Conservation (phyloP, 2,113 vertebrate species). For the Cacatua alba region DNA sequence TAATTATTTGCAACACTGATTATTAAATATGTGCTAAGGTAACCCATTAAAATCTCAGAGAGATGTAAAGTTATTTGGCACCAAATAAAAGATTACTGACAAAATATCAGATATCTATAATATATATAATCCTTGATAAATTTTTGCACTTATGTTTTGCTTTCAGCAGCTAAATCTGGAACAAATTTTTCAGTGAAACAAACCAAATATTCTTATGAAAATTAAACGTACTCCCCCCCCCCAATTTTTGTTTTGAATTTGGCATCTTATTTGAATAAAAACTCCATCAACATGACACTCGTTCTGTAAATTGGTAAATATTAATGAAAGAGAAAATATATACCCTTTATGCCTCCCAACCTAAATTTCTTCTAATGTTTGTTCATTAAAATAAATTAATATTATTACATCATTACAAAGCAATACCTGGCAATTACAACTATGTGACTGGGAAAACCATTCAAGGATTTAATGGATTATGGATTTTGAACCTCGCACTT, state of each 20-base stretch:
- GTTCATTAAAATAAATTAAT: background rate
- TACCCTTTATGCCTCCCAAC: accelerated
- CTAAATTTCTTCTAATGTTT: background rate
- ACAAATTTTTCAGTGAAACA: background rate
- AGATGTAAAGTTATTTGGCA: background rate
- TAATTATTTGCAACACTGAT: background rate
- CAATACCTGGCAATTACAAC: background rate
- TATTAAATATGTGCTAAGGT: background rate
- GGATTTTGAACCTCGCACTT: background rate
- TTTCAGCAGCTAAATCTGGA: background rate
- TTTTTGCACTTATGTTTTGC: background rate
- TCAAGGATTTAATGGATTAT: background rate
- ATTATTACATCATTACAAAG: background rate
- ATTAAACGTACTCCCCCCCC: background rate
- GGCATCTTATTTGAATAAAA: background rate
- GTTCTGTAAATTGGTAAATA: background rate
- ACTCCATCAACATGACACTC: background rate
- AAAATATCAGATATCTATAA: background rate
- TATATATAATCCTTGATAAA: background rate
- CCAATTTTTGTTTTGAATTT: background rate
- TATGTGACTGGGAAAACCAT: background rate
- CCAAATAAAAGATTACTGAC: background rate
- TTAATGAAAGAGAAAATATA: background rate
- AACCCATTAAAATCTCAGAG: background rate
- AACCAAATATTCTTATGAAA: accelerated